A percentile compares a stretch with the other conserved stretches of the same genome.
phyloP scores from a whole-genome alignment of 2,888 invertebrate genomes.

The Thecocarcelia acutangulata region DNA sequence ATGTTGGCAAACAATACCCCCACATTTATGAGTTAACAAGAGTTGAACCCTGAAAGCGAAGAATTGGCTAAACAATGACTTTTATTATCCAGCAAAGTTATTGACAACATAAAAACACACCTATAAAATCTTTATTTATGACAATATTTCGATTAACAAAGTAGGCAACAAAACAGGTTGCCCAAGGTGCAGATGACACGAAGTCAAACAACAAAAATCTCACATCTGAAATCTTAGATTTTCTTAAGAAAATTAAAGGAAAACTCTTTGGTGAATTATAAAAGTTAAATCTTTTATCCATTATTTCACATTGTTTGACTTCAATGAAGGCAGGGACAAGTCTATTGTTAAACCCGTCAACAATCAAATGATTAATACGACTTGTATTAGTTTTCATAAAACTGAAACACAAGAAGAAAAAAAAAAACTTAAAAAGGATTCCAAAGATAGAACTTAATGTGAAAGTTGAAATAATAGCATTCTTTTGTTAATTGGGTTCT shows the following conservation, averaged over 20 bases:
- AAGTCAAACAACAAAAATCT: conserved; percentile 37
- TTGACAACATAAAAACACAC: conserved; percentile 65
- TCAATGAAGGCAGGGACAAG: conserved; percentile 12
- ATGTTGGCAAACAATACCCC: conserved; percentile 47
- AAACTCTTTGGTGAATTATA: conserved; percentile 25
- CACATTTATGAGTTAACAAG: conserved; percentile 34
- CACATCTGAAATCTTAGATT: conserved; percentile 70
- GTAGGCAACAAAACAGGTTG: conserved; percentile 67
- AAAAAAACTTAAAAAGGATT: conserved; percentile 61
- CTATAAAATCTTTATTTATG: conserved; percentile 67
- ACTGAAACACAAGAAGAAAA: conserved; percentile 31
- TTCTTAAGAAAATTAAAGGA: conserved; percentile 27
- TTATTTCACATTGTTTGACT: conserved; percentile 50
- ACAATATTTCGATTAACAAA: conserved; percentile 27
- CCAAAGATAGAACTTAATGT: conserved; percentile 1
- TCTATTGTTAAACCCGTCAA: conserved; percentile 68
- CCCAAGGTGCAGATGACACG: conserved; percentile 25
- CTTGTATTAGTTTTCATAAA: conserved; percentile 70
- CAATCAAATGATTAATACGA: conserved; percentile 72
- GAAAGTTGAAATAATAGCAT: conserved; percentile 33
- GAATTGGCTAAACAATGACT: conserved; percentile 41
- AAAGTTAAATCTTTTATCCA: conserved; percentile 53
- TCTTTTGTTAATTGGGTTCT: conserved; percentile 33
- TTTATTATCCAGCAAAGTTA: conserved; percentile 64
- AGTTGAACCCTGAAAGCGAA: conserved; percentile 1